Evolutionary conservation across 2,797 vertebrate genomes (phyloP), one percentile per base, ranked within the genome.

Genomic region (Myripristis jacobus): DNA sequence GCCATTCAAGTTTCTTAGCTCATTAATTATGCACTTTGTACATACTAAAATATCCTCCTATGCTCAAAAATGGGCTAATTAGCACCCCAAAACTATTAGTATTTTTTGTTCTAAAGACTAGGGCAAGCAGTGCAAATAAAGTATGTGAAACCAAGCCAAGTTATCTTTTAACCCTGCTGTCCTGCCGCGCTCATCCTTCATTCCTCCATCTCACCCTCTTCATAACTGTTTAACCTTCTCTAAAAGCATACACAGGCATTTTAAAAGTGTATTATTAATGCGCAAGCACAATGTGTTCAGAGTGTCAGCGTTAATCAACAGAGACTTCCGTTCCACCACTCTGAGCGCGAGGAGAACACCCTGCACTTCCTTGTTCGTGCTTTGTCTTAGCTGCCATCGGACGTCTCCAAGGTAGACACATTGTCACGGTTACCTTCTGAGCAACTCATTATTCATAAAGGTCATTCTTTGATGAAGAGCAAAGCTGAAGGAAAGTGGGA

Each of bases 1-100:
- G 91, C 90, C 89, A 90, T 93, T 93, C 92, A 91, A 91, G 90
- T 93, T 93, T 91, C 91, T 88, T 85, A 74, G 82, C 83, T 87
- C 82, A 91, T 94, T 94, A 94, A 93, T 93, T 92, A 93, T 93
- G 92, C 89, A 93, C 92, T 94, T 93, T 94, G 91, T 93, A 94
- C 91, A 93, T 89, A 90, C 82, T 88, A 89, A 91, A 93, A 92
- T 89, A 91, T 89, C 87, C 80, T 89, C 75, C 86, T 83, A 89
- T 92, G 82, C 87, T 87, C 90, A 88, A 91, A 89, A 85, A 77
- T 52, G 19, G 56, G 86, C 82, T 91, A 92, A 94, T 93, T 92
- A 93, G 85, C 75, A 67, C 51, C 68, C 59, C 63, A 50, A 29
- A 87, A 85, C 80, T 78, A 83, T 72, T 50, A 19, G 57, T 85